Evolutionary conservation across 2,113 vertebrate genomes (phyloP).

Genomic region (Ia io): DNA sequence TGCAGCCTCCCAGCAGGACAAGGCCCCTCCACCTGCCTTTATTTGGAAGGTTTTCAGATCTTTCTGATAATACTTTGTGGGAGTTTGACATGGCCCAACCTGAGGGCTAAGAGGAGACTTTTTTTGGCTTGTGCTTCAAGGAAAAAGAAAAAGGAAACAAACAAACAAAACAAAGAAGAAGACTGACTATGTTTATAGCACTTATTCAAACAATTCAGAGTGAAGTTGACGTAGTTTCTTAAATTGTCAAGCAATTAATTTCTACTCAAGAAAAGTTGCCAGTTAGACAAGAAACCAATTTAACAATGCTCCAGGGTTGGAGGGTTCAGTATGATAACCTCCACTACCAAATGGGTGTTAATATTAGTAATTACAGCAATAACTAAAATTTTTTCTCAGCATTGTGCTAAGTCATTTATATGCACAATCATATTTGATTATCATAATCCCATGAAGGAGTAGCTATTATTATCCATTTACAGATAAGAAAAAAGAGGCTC

Average conservation of each 20-base stretch:
- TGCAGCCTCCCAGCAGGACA: fast-evolving
- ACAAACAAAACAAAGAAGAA: neutral
- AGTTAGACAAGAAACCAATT: neutral
- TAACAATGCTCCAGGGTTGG: neutral
- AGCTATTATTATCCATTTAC: neutral
- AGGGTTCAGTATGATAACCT: neutral
- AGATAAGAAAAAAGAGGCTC: neutral
- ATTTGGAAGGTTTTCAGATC: neutral
- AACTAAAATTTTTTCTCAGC: neutral
- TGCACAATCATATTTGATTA: neutral
- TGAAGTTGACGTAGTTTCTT: neutral
- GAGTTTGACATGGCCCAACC: neutral
- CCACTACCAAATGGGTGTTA: neutral
- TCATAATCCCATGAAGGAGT: neutral
- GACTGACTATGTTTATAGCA: neutral
- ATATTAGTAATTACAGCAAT: neutral
- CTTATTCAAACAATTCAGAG: neutral
- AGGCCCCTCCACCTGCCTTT: fast-evolving
- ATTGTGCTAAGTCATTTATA: fast-evolving
- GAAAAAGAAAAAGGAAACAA: neutral
- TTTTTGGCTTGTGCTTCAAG: neutral
- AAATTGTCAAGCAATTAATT: neutral
- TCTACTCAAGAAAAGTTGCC: neutral
- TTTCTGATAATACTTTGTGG: neutral
- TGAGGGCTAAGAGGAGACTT: neutral